A percentile compares a stretch with the other conserved stretches of the same genome.
Evolutionary conservation across 2,113 vertebrate species (phyloP).

Genomic region (Engystomops pustulosus): DNA sequence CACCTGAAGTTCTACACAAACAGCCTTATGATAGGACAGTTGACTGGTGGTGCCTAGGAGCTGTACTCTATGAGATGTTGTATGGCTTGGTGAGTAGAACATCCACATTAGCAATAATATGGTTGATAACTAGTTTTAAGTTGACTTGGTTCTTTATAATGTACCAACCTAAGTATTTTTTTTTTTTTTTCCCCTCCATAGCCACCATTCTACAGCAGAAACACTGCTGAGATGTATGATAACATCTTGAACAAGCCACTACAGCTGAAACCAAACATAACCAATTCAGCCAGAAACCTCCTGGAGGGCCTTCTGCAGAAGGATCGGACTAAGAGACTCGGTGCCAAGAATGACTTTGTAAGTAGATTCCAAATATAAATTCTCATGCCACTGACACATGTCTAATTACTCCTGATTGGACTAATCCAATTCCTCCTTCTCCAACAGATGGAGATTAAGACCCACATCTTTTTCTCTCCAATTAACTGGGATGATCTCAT

Average conservation of each 20-base stretch:
- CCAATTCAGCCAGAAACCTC: conserved; percentile 91
- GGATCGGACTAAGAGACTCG: conserved; percentile 91
- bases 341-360: conserved; percentile 95
- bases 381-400: conserved; percentile 5
- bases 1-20: conserved; percentile 97
- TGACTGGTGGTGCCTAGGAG: conserved; percentile 98
- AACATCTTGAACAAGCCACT: conserved; percentile 98
- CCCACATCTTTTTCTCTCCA: conserved; percentile 95
- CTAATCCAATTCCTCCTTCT: conserved; percentile 64
- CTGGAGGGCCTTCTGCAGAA: conserved; percentile 96
- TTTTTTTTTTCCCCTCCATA: too few species aligned
- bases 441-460: conserved; percentile 95
- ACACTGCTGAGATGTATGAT: conserved; percentile 98
- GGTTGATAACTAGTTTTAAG: background rate
- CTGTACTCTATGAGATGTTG: conserved; percentile 97
- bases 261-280: conserved; percentile 97
- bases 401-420: conserved; percentile 62
- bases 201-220: conserved; percentile 98
- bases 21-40: conserved; percentile 96
- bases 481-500: conserved; percentile 99
- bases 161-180: background rate
- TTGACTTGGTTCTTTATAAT: background rate
- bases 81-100: conserved; percentile 90
- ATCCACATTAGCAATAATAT: background rate
- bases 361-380: conserved; percentile 67